Base-by-base conservation (phyloP, 2,888 invertebrate species). In the Drosophila mettleri region DNA sequence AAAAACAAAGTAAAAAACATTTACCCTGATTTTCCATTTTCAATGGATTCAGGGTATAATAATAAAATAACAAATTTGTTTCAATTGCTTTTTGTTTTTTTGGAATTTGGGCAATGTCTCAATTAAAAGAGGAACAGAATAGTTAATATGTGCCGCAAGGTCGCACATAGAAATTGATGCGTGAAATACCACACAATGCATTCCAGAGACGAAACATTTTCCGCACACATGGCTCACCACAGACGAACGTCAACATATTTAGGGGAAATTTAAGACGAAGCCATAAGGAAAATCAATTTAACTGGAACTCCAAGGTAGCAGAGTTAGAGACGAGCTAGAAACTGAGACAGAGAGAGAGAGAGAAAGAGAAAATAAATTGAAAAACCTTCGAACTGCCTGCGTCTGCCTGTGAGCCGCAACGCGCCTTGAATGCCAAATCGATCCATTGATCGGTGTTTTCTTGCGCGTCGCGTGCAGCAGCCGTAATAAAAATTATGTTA, bases 401-500 rank as follows among this genome's bases (percentile, higher is more conserved):
- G 22, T 22, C 73, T 43, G 66, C 22, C 14, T 22, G 43, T 59
- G 41, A 49, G 64, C 31, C 62, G 65, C 53, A 63, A 49, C 70
- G 80, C 73, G 76, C 60, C 61, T 74, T 73, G 82, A 80, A 83
- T 83, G 69, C 52, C 33, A 86, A 85, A 78, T 70, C 41, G 65
- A 49, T n/a, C 33, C 64, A 53, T 20, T 57, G 64, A 72, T 72
- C 43, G 65, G 14, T 55, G 31, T 58, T 55, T 48, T 34, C 22
- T 16, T 45, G 55, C 22, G 16, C 83, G 80, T 83, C 80, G 82
- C 80, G 83, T 82, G 83, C 80, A 80, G 74, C 78, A 77, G 75
- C 80, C 70, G 76, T 75, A 75, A 83, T 83, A 83, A 80, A 86
- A 86, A 76, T 83, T 69, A 80, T 83, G 80, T 83, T 83, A 74